phyloP scores from a whole-genome alignment of 1,140 invertebrate species.

The Neodiprion virginianus region DNA sequence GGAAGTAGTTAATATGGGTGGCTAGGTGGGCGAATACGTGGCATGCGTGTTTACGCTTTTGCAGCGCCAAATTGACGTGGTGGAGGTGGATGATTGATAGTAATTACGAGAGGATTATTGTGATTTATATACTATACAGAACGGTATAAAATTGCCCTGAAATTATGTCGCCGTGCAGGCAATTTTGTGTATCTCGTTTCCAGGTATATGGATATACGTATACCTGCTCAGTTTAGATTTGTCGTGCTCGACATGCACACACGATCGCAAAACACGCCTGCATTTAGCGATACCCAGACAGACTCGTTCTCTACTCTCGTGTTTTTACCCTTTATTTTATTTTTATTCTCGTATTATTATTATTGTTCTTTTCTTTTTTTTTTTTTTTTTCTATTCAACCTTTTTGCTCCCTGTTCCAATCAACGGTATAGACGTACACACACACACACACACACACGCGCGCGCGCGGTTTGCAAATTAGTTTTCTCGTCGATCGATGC shows the following conservation, averaged over 20 bases:
- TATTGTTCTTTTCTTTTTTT: no score
- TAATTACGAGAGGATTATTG: constrained; percentile 41
- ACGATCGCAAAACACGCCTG: constrained; percentile 25
- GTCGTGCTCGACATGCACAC: constrained; percentile 17
- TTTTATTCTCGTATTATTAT: no score
- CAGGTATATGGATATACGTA: no score
- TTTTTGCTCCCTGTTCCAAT: no score
- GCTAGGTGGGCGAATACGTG: neutral
- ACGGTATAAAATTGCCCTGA: constrained; percentile 36
- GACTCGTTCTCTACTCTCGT: constrained; percentile 3
- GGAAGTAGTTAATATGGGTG: neutral
- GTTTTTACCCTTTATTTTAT: no score
- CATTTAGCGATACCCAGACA: constrained; percentile 17
- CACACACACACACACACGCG: no score
- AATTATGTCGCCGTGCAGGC: constrained; percentile 31
- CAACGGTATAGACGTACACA: no score
- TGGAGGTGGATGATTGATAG: constrained; percentile 32
- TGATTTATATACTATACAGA: constrained; percentile 36
- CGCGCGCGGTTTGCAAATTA: no score
- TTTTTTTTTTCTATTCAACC: no score
- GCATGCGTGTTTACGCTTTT: neutral
- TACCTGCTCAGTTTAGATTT: no score
- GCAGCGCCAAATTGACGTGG: neutral
- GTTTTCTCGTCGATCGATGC: no score
- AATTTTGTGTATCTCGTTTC: constrained; percentile 20